phyloP scores from a whole-genome alignment of 2,888 invertebrate genomes.

The Limnephilus rhombicus region DNA sequence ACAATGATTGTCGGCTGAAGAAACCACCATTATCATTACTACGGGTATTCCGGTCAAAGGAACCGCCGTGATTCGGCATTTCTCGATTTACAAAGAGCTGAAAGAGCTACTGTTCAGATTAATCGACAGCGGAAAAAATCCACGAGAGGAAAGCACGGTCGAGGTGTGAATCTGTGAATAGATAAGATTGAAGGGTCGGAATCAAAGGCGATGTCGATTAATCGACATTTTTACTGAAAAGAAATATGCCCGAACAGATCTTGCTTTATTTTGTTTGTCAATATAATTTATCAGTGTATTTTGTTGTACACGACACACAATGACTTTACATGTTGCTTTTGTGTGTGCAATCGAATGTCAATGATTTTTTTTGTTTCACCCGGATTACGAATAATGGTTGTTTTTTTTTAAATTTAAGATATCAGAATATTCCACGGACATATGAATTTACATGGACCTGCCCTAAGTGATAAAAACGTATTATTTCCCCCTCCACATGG shows the following conservation, averaged over 20 bases:
- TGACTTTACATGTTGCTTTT: background rate
- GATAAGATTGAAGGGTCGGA: conserved; percentile 38
- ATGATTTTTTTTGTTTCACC: background rate
- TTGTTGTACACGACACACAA: background rate
- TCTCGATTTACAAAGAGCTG: conserved; percentile 41
- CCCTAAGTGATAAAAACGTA: too few species aligned
- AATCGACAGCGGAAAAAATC: conserved; percentile 40
- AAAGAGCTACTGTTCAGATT: conserved; percentile 51
- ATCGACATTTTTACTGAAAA: conserved; percentile 37
- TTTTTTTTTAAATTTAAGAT: background rate
- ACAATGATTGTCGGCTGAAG: conserved; percentile 63
- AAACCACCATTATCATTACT: conserved; percentile 51
- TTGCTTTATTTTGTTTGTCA: conserved; percentile 7
- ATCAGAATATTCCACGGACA: too few species aligned
- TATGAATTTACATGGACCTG: too few species aligned
- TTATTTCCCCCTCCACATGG: too few species aligned
- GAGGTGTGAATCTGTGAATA: conserved; percentile 49
- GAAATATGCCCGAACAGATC: conserved; percentile 21
- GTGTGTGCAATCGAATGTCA: background rate
- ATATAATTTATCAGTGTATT: background rate
- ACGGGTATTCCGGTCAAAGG: conserved; percentile 50
- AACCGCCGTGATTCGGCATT: conserved; percentile 61
- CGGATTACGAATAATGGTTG: background rate
- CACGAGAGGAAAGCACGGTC: background rate
- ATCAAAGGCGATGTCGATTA: conserved; percentile 11